A percentile compares a stretch with the other conserved stretches of the same genome.
These are phyloP conservation scores for Peromyscus maniculatus DNA, from an alignment of 2,113 vertebrate genomes.

Conservation along the genomic window DNA sequence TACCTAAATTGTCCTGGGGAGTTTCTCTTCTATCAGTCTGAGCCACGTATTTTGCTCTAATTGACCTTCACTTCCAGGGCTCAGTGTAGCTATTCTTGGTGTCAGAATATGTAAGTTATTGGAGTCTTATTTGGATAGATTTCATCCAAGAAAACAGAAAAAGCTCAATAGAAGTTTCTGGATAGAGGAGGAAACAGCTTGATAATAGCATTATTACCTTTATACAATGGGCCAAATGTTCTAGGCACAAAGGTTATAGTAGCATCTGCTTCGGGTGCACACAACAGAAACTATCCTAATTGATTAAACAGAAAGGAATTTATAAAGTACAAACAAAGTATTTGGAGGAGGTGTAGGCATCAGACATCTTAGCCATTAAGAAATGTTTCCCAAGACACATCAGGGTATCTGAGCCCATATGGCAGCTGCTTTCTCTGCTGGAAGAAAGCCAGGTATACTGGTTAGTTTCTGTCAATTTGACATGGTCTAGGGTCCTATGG, in stretches of 20 bases:
- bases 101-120: too few species aligned
- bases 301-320: conserved; percentile 42
- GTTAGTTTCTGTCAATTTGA: background rate
- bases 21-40: background rate
- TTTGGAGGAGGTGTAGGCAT: background rate
- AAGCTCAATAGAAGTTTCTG: background rate
- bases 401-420: background rate
- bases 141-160: background rate
- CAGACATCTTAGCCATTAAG: background rate
- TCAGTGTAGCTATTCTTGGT: background rate
- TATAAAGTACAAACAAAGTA: background rate
- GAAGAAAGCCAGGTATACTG: background rate
- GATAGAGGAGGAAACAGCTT: background rate
- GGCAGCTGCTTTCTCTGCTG: background rate
- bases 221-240: background rate
- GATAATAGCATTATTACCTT: background rate
- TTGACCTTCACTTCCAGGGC: background rate
- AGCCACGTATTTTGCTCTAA: background rate
- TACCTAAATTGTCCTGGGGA: too few species aligned
- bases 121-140: background rate
- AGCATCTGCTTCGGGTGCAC: background rate
- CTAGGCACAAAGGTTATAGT: background rate
- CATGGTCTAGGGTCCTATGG: background rate
- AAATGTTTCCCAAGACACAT: background rate
- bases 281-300: background rate